phyloP scores from a whole-genome alignment of 2,113 vertebrate species.

The Pyrgilauda ruficollis region DNA sequence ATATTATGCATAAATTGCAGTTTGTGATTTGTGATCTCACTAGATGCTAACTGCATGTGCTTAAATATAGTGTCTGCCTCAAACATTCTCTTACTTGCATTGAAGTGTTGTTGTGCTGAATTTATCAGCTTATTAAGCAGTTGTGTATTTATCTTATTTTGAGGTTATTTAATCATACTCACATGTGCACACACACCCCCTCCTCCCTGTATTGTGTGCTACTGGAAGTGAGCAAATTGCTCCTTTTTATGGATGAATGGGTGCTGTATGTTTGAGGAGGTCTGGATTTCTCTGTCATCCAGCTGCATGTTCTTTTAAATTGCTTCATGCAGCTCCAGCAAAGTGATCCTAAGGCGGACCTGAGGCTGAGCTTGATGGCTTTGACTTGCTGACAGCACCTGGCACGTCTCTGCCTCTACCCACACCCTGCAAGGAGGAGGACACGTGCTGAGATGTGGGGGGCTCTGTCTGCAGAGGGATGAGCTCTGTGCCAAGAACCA shows the following conservation, averaged over 20 bases:
- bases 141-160: neutral
- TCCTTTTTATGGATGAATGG: neutral
- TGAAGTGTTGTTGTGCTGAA: neutral
- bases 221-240: neutral
- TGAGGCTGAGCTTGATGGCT: neutral
- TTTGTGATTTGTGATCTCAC: neutral
- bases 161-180: neutral
- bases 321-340: neutral
- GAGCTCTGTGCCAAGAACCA: neutral
- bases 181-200: accelerated
- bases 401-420: neutral
- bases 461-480: neutral
- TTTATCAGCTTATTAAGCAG: neutral
- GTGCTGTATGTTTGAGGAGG: neutral
- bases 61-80: neutral
- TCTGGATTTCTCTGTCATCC: neutral
- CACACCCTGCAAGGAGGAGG: neutral
- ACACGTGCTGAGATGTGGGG: neutral
- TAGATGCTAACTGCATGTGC: neutral
- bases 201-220: neutral
- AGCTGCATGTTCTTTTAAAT: neutral
- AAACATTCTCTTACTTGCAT: neutral
- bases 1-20: neutral
- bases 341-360: neutral
- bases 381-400: neutral